Conservation (phyloP, 2,888 invertebrate genomes). For the Athalia cordata region DNA sequence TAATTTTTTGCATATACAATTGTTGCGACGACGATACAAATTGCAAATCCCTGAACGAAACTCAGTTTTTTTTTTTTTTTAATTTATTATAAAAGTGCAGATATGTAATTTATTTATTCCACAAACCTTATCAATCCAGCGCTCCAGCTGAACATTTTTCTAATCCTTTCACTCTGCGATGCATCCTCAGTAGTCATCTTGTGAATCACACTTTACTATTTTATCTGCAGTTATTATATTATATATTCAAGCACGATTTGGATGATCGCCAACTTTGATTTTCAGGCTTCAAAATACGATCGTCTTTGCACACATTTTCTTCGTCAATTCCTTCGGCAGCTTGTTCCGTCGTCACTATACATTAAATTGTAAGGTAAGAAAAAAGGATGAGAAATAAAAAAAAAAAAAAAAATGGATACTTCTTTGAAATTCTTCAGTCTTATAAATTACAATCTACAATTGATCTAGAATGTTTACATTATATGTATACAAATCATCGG, state of each 20-base stretch:
- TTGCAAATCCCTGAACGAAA: too few relatives aligned
- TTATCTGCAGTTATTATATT: not conserved
- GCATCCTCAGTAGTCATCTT: constrained; percentile 56
- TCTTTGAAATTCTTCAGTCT: not conserved
- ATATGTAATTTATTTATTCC: not conserved
- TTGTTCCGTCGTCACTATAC: constrained; percentile 7
- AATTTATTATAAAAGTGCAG: not conserved
- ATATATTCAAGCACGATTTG: too few relatives aligned
- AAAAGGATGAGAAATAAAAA: not conserved
- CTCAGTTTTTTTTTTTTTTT: too few relatives aligned
- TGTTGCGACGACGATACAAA: too few relatives aligned
- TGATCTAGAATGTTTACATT: not conserved
- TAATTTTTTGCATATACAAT: not conserved
- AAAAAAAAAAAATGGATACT: not conserved
- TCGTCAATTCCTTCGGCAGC: not conserved
- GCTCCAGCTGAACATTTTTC: constrained; percentile 81
- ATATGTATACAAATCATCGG: too few relatives aligned
- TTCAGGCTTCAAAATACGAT: not conserved
- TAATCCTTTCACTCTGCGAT: constrained; percentile 74
- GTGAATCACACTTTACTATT: constrained; percentile 6
- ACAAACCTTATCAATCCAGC: constrained; percentile 69
- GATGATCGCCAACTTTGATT: not conserved
- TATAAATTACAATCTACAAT: not conserved
- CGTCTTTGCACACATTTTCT: constrained; percentile 18
- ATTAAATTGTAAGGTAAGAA: not conserved